Percentiles rank a stretch among this genome's conserved stretches.
These are phyloP conservation scores for Micrasema longulum DNA, from an alignment of 1,140 invertebrate species.

Conservation along the genomic window DNA sequence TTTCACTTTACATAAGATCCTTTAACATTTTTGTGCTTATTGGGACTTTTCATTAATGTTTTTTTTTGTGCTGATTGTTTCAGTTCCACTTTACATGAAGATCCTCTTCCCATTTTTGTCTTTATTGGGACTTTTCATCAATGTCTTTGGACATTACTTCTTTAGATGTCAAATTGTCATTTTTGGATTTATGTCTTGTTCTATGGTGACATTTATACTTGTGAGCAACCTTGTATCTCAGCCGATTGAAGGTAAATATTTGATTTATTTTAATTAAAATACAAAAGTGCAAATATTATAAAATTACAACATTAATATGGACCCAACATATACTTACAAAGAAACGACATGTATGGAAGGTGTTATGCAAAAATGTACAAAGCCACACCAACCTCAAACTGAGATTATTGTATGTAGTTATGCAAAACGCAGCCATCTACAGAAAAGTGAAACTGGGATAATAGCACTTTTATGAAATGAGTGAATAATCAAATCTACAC, in stretches of 20 bases:
- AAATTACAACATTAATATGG: no score
- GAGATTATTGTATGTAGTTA: no score
- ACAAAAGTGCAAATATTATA: no score
- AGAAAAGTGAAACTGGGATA: no score
- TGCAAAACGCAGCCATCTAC: no score
- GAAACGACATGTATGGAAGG: no score
- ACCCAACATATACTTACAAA: no score
- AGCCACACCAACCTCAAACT: background rate
- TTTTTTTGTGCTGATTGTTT: constrained; percentile 53
- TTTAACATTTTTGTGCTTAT: constrained; percentile 60
- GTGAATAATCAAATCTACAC: no score
- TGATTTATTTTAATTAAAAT: no score
- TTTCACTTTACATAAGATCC: constrained; percentile 59
- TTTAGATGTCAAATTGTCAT: constrained; percentile 74
- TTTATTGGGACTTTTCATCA: constrained; percentile 71
- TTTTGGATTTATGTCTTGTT: constrained; percentile 64
- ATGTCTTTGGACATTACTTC: constrained; percentile 73
- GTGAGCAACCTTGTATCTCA: constrained; percentile 52
- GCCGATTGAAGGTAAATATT: constrained; percentile 53
- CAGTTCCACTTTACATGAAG: constrained; percentile 33
- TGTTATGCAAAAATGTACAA: no score
- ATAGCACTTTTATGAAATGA: no score
- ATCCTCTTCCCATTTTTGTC: constrained; percentile 54
- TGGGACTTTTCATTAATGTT: constrained; percentile 66
- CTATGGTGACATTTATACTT: constrained; percentile 65